phyloP scores from a whole-genome alignment of 2,113 vertebrate species.

The Andinoacara biseriatus region DNA sequence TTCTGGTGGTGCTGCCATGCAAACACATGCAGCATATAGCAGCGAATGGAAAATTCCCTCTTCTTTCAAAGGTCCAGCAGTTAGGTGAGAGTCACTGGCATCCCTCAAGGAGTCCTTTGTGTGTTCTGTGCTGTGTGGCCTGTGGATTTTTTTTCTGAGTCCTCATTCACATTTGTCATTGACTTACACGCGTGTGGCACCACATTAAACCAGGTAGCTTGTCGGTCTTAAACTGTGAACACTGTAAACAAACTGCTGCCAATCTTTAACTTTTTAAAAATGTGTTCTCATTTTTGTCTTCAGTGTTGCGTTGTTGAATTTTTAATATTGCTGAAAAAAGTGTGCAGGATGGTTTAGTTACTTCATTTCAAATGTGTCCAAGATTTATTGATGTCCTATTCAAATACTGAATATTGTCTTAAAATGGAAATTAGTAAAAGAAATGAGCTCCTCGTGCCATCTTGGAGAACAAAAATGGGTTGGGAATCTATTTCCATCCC shows the following conservation, averaged over 20 bases:
- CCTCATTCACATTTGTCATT: background rate
- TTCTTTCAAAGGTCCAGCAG: background rate
- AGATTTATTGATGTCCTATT: background rate
- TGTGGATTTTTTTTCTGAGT: background rate
- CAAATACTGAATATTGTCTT: too few species aligned
- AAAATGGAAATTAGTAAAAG: too few species aligned
- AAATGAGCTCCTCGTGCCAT: too few species aligned
- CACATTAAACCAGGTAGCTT: background rate
- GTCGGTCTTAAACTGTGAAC: background rate
- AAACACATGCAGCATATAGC: background rate
- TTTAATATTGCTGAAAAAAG: background rate
- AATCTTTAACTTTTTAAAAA: background rate
- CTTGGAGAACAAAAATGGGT: too few species aligned
- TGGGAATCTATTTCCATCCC: too few species aligned
- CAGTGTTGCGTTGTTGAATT: background rate
- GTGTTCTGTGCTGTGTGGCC: background rate
- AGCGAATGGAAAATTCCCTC: background rate
- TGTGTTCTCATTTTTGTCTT: too few species aligned
- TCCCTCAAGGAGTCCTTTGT: background rate
- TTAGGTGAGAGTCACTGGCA: background rate
- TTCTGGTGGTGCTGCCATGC: background rate
- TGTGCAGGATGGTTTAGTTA: background rate
- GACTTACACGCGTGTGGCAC: background rate
- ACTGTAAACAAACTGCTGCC: background rate
- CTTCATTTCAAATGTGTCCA: background rate